Evolutionary conservation across 2,113 vertebrate genomes (phyloP), one percentile per base, ranked within the genome.

Genomic region (Tylochromis polylepis): DNA sequence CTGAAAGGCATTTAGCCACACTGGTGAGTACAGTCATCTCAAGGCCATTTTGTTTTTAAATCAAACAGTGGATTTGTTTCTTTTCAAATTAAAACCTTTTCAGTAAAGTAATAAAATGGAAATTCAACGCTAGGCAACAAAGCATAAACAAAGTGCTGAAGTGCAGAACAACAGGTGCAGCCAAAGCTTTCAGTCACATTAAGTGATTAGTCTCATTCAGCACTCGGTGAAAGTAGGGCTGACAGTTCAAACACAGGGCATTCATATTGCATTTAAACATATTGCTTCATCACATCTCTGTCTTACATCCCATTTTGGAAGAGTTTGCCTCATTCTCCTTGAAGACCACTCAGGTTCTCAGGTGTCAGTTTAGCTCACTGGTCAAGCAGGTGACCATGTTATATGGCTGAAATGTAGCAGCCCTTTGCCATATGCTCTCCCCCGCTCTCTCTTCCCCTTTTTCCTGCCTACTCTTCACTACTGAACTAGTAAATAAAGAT

Each of bases 1-100:
- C 81, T 82, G 81, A 80, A 81, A 86, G 59, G 75, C 79, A 60
- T 86, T 87, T 72, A 89, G 58, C 59, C 29, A 57, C 77, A 27
- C 27, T 31, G 70, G 29, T 15, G 43, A 81, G 57, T n/a, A 24
- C n/a, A 57, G 9, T 9, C 2, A 34, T n/a, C 22, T 43, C 31
- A 24, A 6, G 57, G 24, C 20, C 24, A 51, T 43, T 77, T 75
- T 3, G 43, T 15, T 55, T 46, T 60, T 10, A 82, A 82, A 79
- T 49, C 31, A 59, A 27, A 22, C 12, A 18, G n/a, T 36, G n/a
- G 36, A 4, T 34, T 57, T 27, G 41, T 53, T 70, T 20, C 16
- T 27, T 60, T 20, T n/a, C 24, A 70, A 78, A 77, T 8, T 24
- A 5, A 22, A 51, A 85, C 0, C 3, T 58, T 49, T 41, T 31